Percentiles rank a stretch among this genome's conserved stretches.
Evolutionary conservation across 2,888 invertebrate genomes (phyloP).

Genomic region (Prosopocoilus inquinatus): DNA sequence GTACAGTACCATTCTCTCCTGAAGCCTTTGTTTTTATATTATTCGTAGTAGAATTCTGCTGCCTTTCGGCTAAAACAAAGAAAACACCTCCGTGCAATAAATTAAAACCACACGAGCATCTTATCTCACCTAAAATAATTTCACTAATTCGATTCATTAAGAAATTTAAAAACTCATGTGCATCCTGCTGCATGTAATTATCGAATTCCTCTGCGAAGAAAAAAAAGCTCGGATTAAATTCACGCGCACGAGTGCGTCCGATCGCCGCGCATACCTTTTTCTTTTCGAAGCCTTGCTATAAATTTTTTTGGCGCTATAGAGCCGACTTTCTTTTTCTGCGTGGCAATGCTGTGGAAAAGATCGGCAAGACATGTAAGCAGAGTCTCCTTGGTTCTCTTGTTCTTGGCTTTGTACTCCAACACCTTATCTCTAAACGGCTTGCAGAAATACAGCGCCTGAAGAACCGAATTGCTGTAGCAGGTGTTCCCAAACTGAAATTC

Average conservation of each 20-base stretch:
- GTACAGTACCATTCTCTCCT: constrained; percentile 53
- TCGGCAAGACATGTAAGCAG: constrained; percentile 97
- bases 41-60: constrained; percentile 62
- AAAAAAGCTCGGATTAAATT: neutral
- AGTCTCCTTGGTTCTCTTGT: constrained; percentile 95
- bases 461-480: constrained; percentile 98
- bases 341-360: constrained; percentile 97
- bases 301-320: constrained; percentile 99
- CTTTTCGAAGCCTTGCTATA: constrained; percentile 95
- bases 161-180: constrained; percentile 99
- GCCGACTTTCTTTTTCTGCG: constrained; percentile 99
- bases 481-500: constrained; percentile 95
- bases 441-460: constrained; percentile 99
- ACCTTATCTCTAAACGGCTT: constrained; percentile 99
- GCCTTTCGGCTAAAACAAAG: constrained; percentile 65
- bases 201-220: constrained; percentile 90
- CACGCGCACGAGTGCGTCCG: neutral
- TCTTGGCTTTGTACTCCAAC: constrained; percentile 95
- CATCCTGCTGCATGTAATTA: constrained; percentile 99
- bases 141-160: constrained; percentile 98
- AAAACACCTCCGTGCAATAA: neutral
- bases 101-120: neutral
- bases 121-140: constrained; percentile 80
- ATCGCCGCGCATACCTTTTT: constrained; percentile 90
- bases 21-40: constrained; percentile 58